Evolutionary conservation across 2,797 vertebrate species (phyloP), one percentile per base, ranked within the genome.

Genomic region (Coregonus suidteri): DNA sequence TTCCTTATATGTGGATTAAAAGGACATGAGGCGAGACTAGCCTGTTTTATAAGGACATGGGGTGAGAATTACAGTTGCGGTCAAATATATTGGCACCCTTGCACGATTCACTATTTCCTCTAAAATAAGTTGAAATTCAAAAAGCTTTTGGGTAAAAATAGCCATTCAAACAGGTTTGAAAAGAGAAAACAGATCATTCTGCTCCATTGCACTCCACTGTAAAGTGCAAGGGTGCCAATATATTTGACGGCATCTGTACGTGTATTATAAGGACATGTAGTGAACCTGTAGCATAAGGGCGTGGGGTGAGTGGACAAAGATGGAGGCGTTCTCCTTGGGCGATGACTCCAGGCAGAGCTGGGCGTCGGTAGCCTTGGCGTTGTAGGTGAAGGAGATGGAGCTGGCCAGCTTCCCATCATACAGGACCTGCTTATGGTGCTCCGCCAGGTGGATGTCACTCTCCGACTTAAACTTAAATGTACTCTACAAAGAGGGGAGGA

Each of bases 381-480:
- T 99, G 73, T 99, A 99, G 1, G 96, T 96, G 91, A 99, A 98
- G 75, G 97, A 95, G 84, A 99, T 96, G 88, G 95, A 93, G 89
- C 87, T 94, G 53, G 96, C 96, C 64, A 99, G 93, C 84, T 97
- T 98, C 79, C 96, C 93, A 75, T 98, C 97, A 72, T 99, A 99
- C 16, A 99, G 77, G 69, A 99, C 92, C 86, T 95, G 92, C 85
- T 97, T 98, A 91, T 99, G 97, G 87, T 98, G 98, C 75, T 98
- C 97, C 53, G 92, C 96, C 47, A 99, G 93, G 81, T 98, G 96
- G 79, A 98, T 94, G 86, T 99, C 97, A 6, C 97, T 98, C 95
- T 99, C 98, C 3, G 96, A 97, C 91, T 96, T 98, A 92, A 98
- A 99, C 89, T 98, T 98, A 92, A 98, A 99, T 0, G 95, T 97